These are phyloP conservation scores for Penelope pileata DNA, from an alignment of 2,113 vertebrate species.

Conservation along the genomic window DNA sequence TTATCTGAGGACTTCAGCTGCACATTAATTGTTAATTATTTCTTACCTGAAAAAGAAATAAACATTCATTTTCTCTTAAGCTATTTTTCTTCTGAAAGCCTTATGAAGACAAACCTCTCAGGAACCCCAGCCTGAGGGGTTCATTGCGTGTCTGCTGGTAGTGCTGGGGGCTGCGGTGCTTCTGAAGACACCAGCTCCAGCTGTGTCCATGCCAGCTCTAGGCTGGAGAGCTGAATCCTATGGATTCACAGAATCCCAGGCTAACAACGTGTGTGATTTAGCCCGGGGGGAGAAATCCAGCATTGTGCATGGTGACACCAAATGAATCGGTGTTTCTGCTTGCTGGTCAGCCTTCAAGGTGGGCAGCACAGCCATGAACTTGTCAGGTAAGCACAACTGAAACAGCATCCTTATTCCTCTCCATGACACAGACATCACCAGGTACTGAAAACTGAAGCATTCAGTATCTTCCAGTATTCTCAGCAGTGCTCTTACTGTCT, in stretches of 20 bases:
- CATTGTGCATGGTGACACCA: neutral
- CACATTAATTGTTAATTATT: neutral
- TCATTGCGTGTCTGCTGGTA: too few relatives aligned
- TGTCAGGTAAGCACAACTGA: neutral
- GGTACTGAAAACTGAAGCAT: neutral
- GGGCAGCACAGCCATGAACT: fast-evolving
- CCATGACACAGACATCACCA: neutral
- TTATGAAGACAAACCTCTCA: neutral
- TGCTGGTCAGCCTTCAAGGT: neutral
- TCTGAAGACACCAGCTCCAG: neutral
- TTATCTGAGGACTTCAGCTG: neutral
- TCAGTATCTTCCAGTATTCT: neutral
- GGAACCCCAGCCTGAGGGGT: fast-evolving
- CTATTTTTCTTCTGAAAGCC: neutral
- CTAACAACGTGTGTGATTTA: neutral
- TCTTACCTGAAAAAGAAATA: neutral
- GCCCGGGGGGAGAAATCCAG: neutral
- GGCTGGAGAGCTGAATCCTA: neutral
- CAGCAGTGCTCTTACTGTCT: neutral
- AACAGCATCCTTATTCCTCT: neutral
- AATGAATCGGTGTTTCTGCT: neutral
- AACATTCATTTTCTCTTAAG: neutral
- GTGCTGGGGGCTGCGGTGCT: neutral
- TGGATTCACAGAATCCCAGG: neutral
- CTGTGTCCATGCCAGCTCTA: neutral